Percentiles rank a stretch among this genome's conserved stretches.
Evolutionary conservation across 2,113 vertebrate species (phyloP).

Genomic region (Megaleporinus macrocephalus): DNA sequence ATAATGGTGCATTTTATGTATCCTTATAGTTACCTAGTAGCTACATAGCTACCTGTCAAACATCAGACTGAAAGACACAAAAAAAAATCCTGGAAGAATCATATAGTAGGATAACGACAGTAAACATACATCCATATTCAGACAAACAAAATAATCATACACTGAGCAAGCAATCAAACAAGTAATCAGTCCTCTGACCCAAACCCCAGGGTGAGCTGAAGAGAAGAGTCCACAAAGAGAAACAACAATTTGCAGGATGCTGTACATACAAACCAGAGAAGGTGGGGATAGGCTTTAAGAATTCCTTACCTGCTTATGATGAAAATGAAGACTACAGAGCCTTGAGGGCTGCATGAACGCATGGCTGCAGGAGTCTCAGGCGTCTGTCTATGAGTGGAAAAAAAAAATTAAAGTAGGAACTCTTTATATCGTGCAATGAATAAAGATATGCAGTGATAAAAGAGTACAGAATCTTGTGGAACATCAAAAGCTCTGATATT

Average conservation of each 20-base stretch:
- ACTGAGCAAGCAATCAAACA: neutral
- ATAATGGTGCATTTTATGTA: too few relatives aligned
- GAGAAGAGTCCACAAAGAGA: too few relatives aligned
- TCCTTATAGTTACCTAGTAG: neutral
- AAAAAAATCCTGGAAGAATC: neutral
- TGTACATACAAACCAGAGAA: neutral
- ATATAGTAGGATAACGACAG: too few relatives aligned
- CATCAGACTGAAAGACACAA: too few relatives aligned
- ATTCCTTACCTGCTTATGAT: conserved; percentile 56
- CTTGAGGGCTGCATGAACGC: conserved; percentile 39
- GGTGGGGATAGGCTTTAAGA: neutral
- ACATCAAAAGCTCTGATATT: neutral
- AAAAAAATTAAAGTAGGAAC: conserved; percentile 4
- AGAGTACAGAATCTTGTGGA: neutral
- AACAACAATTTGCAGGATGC: neutral
- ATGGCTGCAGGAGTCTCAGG: conserved; percentile 48
- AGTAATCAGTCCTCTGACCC: too few relatives aligned
- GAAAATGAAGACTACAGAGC: conserved; percentile 50
- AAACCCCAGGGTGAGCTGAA: too few relatives aligned
- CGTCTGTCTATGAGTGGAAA: conserved; percentile 32
- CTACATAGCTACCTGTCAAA: too few relatives aligned
- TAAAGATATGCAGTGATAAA: conserved; percentile 9
- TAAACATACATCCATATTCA: neutral
- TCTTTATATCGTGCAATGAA: neutral
- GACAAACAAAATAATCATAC: neutral